Percentiles rank a stretch among this genome's conserved stretches.
Conservation (phyloP, 1,140 invertebrate species). For the Sycobia sp. region DNA sequence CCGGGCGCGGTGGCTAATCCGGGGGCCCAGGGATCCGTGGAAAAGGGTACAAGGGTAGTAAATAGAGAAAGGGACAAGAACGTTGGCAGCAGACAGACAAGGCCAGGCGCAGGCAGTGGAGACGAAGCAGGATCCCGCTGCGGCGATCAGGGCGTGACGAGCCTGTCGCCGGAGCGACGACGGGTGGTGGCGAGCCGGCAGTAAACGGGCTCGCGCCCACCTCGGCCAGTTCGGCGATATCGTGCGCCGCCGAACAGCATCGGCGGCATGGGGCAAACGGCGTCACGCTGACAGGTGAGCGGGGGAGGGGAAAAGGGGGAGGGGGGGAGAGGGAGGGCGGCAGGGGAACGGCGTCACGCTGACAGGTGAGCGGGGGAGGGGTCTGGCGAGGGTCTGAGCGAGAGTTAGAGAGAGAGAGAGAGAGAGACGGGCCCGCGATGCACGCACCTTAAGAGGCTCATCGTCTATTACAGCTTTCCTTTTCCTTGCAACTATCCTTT, state of each 20-base stretch:
- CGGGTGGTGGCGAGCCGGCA: neutral
- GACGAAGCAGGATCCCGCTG: neutral
- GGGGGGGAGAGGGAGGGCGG: conserved; percentile 50
- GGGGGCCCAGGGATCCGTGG: neutral
- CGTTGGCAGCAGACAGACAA: neutral
- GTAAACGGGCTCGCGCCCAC: conserved; percentile 40
- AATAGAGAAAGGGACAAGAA: too few relatives aligned
- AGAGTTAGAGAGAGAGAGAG: too few relatives aligned
- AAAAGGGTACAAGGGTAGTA: too few relatives aligned
- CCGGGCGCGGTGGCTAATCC: neutral
- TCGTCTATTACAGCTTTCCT: neutral
- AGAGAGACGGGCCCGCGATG: conserved; percentile 15
- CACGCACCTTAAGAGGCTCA: neutral
- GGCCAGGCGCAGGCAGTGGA: neutral
- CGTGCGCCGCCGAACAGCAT: conserved; percentile 46
- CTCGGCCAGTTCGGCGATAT: conserved; percentile 60
- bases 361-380: conserved; percentile 52
- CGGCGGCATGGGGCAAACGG: conserved; percentile 61
- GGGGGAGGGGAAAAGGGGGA: neutral
- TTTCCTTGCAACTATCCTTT: too few relatives aligned
- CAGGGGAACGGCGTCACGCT: conserved; percentile 60
- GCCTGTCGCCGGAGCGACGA: conserved; percentile 1
- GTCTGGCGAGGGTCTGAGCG: conserved; percentile 28
- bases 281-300: conserved; percentile 60
- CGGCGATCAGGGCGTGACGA: neutral